Evolutionary conservation across 2,888 invertebrate genomes (phyloP).

Genomic region (Pseudeuparius sepicola): DNA sequence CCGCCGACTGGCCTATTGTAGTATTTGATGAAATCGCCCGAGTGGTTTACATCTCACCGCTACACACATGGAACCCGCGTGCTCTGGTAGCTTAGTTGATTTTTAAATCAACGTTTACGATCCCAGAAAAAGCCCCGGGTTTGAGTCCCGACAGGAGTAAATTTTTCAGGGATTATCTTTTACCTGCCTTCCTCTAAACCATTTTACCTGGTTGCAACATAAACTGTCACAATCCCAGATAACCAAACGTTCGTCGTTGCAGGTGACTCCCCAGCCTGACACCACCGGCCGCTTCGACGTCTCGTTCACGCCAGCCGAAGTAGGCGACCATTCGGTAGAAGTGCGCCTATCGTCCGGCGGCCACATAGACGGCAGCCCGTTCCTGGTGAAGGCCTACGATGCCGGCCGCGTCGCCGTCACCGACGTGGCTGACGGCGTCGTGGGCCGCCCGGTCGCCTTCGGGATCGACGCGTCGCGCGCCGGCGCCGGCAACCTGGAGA

Average conservation of each 20-base stretch:
- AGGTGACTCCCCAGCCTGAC: conserved; percentile 38
- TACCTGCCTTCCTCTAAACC: too few relatives aligned
- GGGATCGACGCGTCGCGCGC: conserved; percentile 78
- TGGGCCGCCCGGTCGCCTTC: conserved; percentile 89
- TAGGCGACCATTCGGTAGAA: conserved; percentile 90
- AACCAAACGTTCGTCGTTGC: conserved; percentile 16
- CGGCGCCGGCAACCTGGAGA: conserved; percentile 92
- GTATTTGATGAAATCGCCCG: too few relatives aligned
- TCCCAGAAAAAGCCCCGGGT: too few relatives aligned
- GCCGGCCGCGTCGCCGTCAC: conserved; percentile 90
- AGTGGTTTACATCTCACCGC: too few relatives aligned
- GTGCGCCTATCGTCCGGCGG: conserved; percentile 57
- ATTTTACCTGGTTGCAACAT: too few relatives aligned
- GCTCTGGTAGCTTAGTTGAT: too few relatives aligned
- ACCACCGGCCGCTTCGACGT: conserved; percentile 40
- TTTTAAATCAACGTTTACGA: too few relatives aligned
- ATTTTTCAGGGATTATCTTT: too few relatives aligned
- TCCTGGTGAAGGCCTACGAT: conserved; percentile 92
- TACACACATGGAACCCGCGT: too few relatives aligned
- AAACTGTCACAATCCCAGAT: not conserved
- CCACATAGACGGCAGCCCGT: conserved; percentile 91
- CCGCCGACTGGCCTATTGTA: too few relatives aligned
- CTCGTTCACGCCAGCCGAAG: conserved; percentile 73
- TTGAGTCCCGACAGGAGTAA: too few relatives aligned
- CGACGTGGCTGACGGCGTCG: conserved; percentile 81